Base-by-base conservation (phyloP, 2,797 vertebrate genomes). In the Glyptemys insculpta region DNA sequence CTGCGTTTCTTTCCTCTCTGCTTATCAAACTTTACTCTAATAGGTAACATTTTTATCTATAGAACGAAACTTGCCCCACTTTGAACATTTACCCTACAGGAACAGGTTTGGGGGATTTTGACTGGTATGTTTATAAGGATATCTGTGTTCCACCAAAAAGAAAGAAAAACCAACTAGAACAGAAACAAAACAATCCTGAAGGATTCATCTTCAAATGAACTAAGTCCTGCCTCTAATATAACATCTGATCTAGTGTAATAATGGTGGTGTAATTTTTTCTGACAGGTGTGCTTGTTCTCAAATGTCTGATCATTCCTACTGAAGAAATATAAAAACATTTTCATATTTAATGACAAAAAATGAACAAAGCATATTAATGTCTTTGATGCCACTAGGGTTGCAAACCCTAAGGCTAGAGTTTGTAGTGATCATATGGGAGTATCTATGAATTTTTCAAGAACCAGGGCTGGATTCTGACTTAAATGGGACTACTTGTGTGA, bases 371-470 rank as follows among this genome's bases (percentile, higher is more conserved):
- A 29, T 87, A 56, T 85, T 90, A 90, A 93, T 80, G 56, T 52
- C n/a, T 96, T 84, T 87, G 85, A 93, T 96, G 90, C 88, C 88
- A 44, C 83, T 65, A 84, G 78, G 56, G 56, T 90, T 96, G 62
- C n/a, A 84, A 96, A 79, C 47, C 86, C n/a, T 16, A 47, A 79
- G 92, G 81, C 81, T 87, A 83, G 79, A 86, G 86, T 94, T 92
- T 65, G 23, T 65, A 2, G 5, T 87, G 87, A 89, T 80, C 86
- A 78, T 44, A 76, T 47, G 74, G 41, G 29, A 18, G 7, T 90
- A 87, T 81, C 57, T 94, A 74, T 95, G 78, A 91, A 88, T 94
- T 95, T 94, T 94, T 92, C 80, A 94, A 94, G 84, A 81, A 83
- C 89, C 88, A 56, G 87, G 54, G 68, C 81, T 78, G 68, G 57